These are phyloP conservation scores for Protonemura montana DNA, from an alignment of 2,888 invertebrate genomes.

Conservation along the genomic window DNA sequence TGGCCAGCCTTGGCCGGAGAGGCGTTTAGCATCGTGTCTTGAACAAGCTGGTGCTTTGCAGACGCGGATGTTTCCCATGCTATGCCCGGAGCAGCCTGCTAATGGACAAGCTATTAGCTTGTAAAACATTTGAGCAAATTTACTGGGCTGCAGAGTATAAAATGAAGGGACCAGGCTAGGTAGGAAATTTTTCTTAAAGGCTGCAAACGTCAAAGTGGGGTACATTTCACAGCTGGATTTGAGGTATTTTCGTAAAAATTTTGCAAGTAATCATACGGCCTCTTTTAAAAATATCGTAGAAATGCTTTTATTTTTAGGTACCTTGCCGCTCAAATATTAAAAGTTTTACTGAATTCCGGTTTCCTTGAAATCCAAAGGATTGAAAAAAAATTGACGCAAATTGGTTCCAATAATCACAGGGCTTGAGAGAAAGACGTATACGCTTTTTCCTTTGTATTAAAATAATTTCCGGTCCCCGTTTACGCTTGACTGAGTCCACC, in stretches of 20 bases:
- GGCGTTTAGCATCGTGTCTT: neutral
- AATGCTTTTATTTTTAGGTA: too few species aligned
- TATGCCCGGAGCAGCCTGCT: neutral
- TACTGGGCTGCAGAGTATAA: too few species aligned
- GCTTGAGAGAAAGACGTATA: neutral
- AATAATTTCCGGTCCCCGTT: neutral
- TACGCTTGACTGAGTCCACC: neutral
- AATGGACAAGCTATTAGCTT: neutral
- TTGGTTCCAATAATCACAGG: neutral
- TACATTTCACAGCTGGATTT: too few species aligned
- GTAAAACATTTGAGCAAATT: neutral
- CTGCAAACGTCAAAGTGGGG: too few species aligned
- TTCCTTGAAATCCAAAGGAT: neutral
- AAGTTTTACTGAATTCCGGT: neutral
- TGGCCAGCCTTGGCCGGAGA: neutral
- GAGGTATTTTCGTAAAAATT: too few species aligned
- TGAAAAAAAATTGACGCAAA: neutral
- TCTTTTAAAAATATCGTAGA: too few species aligned
- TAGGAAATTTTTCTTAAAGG: too few species aligned
- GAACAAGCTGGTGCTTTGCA: neutral
- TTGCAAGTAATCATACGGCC: too few species aligned
- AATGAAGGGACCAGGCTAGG: too few species aligned
- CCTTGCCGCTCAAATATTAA: neutral
- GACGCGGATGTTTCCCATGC: neutral
- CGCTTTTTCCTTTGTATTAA: neutral